Base-by-base conservation (phyloP, 2,797 vertebrate genomes). In the Salarias fasciatus region DNA sequence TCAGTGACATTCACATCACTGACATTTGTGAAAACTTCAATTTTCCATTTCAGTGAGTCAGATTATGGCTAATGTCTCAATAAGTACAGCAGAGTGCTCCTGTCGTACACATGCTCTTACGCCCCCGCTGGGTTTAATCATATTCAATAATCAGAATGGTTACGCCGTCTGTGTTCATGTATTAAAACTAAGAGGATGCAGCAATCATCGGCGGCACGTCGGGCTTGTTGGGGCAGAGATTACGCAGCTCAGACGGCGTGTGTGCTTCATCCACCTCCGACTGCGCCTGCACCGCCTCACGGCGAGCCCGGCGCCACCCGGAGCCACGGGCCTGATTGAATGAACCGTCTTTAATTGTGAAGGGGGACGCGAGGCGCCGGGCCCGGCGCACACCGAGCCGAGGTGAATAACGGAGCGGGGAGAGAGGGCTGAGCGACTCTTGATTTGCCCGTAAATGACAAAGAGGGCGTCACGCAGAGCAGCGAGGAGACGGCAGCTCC, bases 261-360 rank as follows among this genome's bases (percentile, higher is more conserved):
- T 62, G 86, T 43, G 86, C 85, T 89, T 91, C 86, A 90, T 92
- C 89, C 90, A 88, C 90, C 90, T 50, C 90, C 68, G 69, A 84
- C 89, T 80, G 87, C 37, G 87, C 70, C 61, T 58, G 41, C 48
- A 80, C 75, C 63, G 82, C 81, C 65, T 81, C 67, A 69, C 61
- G 72, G 72, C 60, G 75, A 74, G 69, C 69, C 57, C 61, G 67
- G 64, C 74, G 69, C 63, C 50, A 63, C 69, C 24, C n/a, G 50
- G 52, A 5, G 64, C 66, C 35, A 18, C 35, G 55, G 82, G 78
- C 84, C 75, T 89, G 85, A 89, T 86, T 91, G 88, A 92, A 89
- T 89, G 87, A 91, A 92, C 89, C 77, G 86, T 86, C 75, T 83
- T 84, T 91, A 87, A 91, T 91, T 91, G 87, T 89, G 83, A 71